Percentiles rank a stretch among this genome's conserved stretches.
phyloP scores from a whole-genome alignment of 2,888 invertebrate species.

The Heliconius sara region DNA sequence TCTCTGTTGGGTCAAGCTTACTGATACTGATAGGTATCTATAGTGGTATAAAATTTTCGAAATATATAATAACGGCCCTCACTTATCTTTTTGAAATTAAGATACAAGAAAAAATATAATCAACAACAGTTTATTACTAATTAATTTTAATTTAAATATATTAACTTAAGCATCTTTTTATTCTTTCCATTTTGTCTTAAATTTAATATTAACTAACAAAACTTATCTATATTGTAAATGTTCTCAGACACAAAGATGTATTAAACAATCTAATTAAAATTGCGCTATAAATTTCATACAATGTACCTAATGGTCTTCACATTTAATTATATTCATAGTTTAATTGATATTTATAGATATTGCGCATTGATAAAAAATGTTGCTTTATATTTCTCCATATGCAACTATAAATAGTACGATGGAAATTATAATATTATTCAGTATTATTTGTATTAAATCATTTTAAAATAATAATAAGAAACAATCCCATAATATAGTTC shows the following conservation, averaged over 20 bases:
- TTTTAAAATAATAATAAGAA: no score
- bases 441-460: neutral
- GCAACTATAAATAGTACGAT: neutral
- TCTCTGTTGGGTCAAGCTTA: no score
- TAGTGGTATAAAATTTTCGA: no score
- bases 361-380: slow-evolving; percentile 12
- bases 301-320: neutral
- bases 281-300: neutral
- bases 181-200: neutral
- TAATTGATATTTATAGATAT: slow-evolving; percentile 12
- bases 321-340: slow-evolving; percentile 7
- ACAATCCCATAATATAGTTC: no score
- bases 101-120: no score
- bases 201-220: neutral
- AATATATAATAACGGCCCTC: no score
- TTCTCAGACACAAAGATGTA: neutral
- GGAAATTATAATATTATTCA: neutral
- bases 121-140: no score
- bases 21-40: no score
- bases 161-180: no score
- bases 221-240: neutral
- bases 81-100: no score
- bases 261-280: neutral
- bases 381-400: slow-evolving; percentile 5
- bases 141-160: no score